Evolutionary conservation across 2,888 invertebrate species (phyloP).

Genomic region (Drosophila macrospina): DNA sequence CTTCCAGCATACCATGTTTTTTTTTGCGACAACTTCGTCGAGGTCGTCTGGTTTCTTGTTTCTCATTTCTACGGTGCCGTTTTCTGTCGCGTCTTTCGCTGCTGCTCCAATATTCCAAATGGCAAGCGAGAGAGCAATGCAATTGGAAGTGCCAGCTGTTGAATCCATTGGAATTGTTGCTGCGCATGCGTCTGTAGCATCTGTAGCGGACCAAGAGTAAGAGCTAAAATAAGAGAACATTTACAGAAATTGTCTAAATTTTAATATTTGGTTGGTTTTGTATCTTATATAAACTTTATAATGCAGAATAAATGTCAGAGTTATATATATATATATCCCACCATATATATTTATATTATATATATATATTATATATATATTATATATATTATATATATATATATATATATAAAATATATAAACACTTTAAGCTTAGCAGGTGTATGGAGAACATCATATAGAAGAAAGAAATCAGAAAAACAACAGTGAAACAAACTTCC

Average conservation of each 20-base stretch:
- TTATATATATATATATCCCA: too few species aligned
- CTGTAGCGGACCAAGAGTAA: neutral
- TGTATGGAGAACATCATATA: too few species aligned
- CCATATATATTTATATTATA: too few species aligned
- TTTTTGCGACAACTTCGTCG: slow-evolving; percentile 74
- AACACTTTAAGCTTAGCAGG: too few species aligned
- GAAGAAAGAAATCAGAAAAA: too few species aligned
- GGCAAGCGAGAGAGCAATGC: slow-evolving; percentile 36
- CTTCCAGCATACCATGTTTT: slow-evolving; percentile 27
- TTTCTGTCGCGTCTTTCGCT: slow-evolving; percentile 47
- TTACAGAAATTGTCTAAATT: neutral
- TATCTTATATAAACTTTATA: neutral
- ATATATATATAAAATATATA: too few species aligned
- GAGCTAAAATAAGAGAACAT: neutral
- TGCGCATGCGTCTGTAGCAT: slow-evolving; percentile 30
- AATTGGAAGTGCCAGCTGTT: slow-evolving; percentile 50
- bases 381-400: too few species aligned
- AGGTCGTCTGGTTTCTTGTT: slow-evolving; percentile 83
- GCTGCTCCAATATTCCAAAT: slow-evolving; percentile 48
- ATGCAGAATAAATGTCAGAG: too few species aligned
- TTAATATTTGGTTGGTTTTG: neutral
- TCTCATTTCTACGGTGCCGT: slow-evolving; percentile 56
- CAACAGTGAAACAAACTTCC: too few species aligned
- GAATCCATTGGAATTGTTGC: slow-evolving; percentile 28
- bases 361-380: too few species aligned